A percentile compares a stretch with the other conserved stretches of the same genome.
Evolutionary conservation across 2,888 invertebrate species (phyloP).

Genomic region (Philereme vetulata): DNA sequence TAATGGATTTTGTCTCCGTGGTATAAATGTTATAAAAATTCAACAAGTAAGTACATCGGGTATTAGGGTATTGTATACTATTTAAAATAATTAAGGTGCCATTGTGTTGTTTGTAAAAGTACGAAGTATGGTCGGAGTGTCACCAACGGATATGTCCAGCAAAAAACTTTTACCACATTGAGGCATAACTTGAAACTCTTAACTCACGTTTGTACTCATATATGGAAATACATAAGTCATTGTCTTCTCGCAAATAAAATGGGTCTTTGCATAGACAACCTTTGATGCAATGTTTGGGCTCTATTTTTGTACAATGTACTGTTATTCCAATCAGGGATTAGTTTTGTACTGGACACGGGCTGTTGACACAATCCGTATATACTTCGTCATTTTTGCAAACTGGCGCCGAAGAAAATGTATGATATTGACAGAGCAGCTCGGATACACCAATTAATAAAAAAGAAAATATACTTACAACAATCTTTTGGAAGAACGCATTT

Average conservation of each 20-base stretch:
- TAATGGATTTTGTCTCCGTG: no score
- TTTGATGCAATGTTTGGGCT: slow-evolving; percentile 34
- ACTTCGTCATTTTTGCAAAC: slow-evolving; percentile 42
- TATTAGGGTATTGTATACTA: no score
- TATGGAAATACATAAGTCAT: slow-evolving; percentile 43
- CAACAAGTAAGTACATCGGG: no score
- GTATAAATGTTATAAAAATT: no score
- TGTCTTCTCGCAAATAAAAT: slow-evolving; percentile 35
- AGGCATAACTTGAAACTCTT: background rate
- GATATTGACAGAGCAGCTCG: slow-evolving; percentile 30
- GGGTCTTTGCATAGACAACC: slow-evolving; percentile 41
- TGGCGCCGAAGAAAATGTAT: slow-evolving; percentile 2
- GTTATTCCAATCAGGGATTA: slow-evolving; percentile 48
- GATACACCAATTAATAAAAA: slow-evolving; percentile 37
- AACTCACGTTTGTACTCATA: slow-evolving; percentile 21
- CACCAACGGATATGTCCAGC: no score
- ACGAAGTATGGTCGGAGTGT: background rate
- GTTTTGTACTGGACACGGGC: slow-evolving; percentile 47
- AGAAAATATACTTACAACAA: slow-evolving; percentile 41
- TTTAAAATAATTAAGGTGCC: no score
- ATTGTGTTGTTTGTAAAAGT: no score
- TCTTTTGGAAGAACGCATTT: slow-evolving; percentile 42
- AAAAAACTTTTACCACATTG: no score
- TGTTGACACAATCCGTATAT: slow-evolving; percentile 47
- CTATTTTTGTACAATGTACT: slow-evolving; percentile 42